Conservation (phyloP, 2,888 invertebrate species). For the Platerodrilus igneus region DNA sequence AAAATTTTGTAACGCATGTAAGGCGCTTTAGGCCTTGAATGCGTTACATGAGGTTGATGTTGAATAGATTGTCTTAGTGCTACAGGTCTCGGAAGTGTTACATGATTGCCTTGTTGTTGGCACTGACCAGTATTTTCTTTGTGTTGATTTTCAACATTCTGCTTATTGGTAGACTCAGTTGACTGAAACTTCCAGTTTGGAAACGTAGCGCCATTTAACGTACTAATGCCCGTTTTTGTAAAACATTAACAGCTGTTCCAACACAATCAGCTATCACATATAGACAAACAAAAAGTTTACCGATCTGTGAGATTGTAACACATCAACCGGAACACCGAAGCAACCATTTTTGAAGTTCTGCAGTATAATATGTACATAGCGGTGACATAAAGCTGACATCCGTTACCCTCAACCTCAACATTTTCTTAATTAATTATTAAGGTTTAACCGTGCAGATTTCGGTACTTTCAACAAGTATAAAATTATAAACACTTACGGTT, state of each 20-base stretch:
- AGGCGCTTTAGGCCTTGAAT: not conserved
- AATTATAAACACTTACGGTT: too few species aligned
- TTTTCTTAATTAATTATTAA: too few species aligned
- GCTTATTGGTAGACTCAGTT: slow-evolving; percentile 2
- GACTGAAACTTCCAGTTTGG: slow-evolving; percentile 1
- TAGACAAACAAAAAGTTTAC: slow-evolving; percentile 2
- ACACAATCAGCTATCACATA: slow-evolving; percentile 8
- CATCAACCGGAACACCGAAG: too few species aligned
- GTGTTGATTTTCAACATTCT: slow-evolving; percentile 4
- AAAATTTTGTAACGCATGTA: too few species aligned
- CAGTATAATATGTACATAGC: not conserved
- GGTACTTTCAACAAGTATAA: too few species aligned
- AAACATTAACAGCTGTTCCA: slow-evolving; percentile 2
- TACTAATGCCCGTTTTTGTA: not conserved
- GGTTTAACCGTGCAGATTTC: too few species aligned
- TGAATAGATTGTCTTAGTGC: too few species aligned
- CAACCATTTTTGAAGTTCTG: not conserved
- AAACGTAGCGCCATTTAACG: slow-evolving; percentile 1
- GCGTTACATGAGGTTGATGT: too few species aligned
- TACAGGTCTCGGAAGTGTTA: slow-evolving; percentile 1
- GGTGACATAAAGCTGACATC: slow-evolving; percentile 1
- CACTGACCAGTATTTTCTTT: not conserved
- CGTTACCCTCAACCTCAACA: too few species aligned
- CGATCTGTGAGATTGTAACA: too few species aligned
- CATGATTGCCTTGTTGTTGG: slow-evolving; percentile 3